A percentile compares a stretch with the other conserved stretches of the same genome.
phyloP scores from a whole-genome alignment of 1,140 invertebrate species.

The Solenopsis invicta region DNA sequence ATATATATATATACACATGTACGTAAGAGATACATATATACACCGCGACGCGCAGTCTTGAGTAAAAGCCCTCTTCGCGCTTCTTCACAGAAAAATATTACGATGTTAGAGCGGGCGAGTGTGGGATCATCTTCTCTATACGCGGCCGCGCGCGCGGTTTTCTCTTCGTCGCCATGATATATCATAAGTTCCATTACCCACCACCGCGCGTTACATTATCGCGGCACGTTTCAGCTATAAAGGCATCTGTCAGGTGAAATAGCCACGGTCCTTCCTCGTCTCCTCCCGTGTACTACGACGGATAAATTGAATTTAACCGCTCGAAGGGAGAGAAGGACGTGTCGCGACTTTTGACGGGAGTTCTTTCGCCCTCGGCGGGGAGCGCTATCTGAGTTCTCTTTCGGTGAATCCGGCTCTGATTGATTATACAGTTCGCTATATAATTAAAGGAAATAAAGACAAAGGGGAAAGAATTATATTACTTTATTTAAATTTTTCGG shows the following conservation, averaged over 20 bases:
- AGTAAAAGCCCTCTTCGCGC: conserved; percentile 64
- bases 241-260: conserved; percentile 77
- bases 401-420: background rate
- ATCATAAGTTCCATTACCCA: conserved; percentile 81
- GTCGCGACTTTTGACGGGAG: conserved; percentile 68
- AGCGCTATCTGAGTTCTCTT: background rate
- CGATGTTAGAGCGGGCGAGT: conserved; percentile 43
- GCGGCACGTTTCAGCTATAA: conserved; percentile 78
- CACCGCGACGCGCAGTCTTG: background rate
- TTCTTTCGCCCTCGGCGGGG: background rate
- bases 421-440: conserved; percentile 36
- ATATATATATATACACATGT: background rate
- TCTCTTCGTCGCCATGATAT: conserved; percentile 75
- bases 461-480: background rate
- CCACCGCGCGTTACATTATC: conserved; percentile 78
- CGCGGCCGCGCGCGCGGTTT: conserved; percentile 18
- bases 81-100: conserved; percentile 69
- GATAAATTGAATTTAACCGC: conserved; percentile 76
- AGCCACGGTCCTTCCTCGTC: conserved; percentile 69
- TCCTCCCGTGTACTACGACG: conserved; percentile 62
- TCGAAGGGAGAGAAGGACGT: conserved; percentile 63
- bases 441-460: background rate
- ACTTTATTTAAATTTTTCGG: background rate
- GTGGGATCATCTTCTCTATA: conserved; percentile 62
- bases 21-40: background rate